Evolutionary conservation across 2,797 vertebrate genomes (phyloP).

Genomic region (Mallotus villosus): DNA sequence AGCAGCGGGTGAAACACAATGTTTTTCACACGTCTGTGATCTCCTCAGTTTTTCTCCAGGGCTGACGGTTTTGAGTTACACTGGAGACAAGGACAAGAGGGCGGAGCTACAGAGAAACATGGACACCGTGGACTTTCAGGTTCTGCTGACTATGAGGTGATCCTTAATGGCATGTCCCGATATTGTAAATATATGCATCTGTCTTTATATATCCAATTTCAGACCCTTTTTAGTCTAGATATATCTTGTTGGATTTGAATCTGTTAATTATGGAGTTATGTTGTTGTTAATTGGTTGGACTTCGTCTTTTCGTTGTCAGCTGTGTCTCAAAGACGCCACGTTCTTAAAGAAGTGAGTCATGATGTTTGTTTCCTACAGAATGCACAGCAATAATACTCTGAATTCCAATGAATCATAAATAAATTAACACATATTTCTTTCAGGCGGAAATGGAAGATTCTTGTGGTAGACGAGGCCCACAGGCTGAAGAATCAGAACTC

Average conservation of each 20-base stretch:
- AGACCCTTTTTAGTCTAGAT: neutral
- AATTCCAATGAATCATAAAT: neutral
- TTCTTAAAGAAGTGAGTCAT: slow-evolving; percentile 82
- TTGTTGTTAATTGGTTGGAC: neutral
- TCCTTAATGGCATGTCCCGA: neutral
- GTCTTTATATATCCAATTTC: neutral
- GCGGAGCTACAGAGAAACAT: slow-evolving; percentile 72
- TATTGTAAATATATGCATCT: neutral
- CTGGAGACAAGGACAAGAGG: slow-evolving; percentile 83
- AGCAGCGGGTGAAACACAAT: no score
- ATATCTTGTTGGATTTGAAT: neutral
- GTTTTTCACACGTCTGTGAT: neutral
- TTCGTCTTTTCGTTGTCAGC: slow-evolving; percentile 65
- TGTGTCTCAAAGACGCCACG: slow-evolving; percentile 85
- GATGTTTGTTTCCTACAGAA: neutral
- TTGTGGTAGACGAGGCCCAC: slow-evolving; percentile 94
- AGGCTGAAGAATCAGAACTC: slow-evolving; percentile 90
- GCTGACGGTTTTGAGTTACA: slow-evolving; percentile 79
- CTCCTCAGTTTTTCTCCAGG: slow-evolving; percentile 79
- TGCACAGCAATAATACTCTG: neutral
- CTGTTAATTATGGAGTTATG: neutral
- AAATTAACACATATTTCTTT: neutral
- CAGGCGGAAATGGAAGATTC: slow-evolving; percentile 77
- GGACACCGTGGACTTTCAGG: slow-evolving; percentile 59
- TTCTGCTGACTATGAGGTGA: slow-evolving; percentile 87